Evolutionary conservation across 2,113 vertebrate species (phyloP).

Genomic region (Carassius gibelio): DNA sequence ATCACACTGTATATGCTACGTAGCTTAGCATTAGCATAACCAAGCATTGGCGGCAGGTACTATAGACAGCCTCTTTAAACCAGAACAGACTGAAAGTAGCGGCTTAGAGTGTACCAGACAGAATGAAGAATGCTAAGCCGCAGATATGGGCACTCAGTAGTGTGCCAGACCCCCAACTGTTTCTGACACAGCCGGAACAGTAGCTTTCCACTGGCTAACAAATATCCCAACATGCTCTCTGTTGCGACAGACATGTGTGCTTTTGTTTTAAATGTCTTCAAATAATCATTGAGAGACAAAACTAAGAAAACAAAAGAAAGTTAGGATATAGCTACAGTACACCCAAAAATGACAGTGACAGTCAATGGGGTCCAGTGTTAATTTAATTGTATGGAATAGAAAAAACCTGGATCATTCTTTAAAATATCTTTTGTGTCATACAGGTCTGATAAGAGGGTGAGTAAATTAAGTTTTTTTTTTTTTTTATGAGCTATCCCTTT

Average conservation of each 20-base stretch:
- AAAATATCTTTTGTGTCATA: neutral
- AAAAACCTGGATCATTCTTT: neutral
- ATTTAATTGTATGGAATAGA: neutral
- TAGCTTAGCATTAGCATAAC: neutral
- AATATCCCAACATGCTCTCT: neutral
- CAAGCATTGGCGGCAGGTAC: neutral
- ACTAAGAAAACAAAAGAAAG: neutral
- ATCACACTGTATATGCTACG: neutral
- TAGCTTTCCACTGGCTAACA: neutral
- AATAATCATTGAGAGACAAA: neutral
- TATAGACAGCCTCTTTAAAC: conserved; percentile 14
- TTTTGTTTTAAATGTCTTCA: neutral
- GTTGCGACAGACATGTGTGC: neutral
- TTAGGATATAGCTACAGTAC: neutral
- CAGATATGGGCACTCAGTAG: conserved; percentile 30
- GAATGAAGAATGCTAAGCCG: conserved; percentile 11
- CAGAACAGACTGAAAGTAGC: conserved; percentile 9
- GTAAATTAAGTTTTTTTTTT: neutral
- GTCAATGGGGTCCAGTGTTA: neutral
- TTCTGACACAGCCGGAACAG: neutral
- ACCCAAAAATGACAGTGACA: neutral
- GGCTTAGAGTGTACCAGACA: neutral
- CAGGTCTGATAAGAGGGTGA: neutral
- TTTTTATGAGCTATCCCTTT: neutral
- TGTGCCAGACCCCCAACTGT: neutral